Percentiles rank a stretch among this genome's conserved stretches.
Evolutionary conservation across 2,888 invertebrate species (phyloP).

Genomic region (Subacronicta megacephala): DNA sequence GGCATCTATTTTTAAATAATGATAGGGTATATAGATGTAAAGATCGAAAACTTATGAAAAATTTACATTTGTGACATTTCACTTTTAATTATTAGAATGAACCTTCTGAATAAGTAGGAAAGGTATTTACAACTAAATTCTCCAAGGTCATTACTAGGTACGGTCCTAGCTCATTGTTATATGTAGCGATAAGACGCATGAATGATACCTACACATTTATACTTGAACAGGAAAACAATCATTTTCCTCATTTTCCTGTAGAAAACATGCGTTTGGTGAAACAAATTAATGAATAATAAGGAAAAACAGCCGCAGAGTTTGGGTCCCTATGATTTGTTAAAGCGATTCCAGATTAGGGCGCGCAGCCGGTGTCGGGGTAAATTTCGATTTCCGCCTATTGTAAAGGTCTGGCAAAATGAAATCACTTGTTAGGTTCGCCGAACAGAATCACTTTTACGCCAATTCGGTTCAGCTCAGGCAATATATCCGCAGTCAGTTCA

Average conservation of each 20-base stretch:
- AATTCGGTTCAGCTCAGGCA: slow-evolving; percentile 68
- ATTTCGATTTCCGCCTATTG: slow-evolving; percentile 81
- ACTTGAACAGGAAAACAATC: slow-evolving; percentile 35
- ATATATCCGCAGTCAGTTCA: slow-evolving; percentile 66
- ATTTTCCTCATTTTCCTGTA: slow-evolving; percentile 40
- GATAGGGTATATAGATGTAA: no score
- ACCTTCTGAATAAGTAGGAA: no score
- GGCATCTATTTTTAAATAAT: no score
- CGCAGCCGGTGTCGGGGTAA: slow-evolving; percentile 71
- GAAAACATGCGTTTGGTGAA: slow-evolving; percentile 46
- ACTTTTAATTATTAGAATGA: no score
- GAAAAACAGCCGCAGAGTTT: slow-evolving; percentile 55
- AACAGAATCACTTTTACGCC: slow-evolving; percentile 80
- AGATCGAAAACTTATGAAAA: no score
- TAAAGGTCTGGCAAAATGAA: slow-evolving; percentile 74
- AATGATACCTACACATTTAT: slow-evolving; percentile 28
- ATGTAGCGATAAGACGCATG: slow-evolving; percentile 30
- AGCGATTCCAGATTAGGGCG: slow-evolving; percentile 72
- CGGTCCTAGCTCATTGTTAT: slow-evolving; percentile 22
- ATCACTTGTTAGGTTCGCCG: slow-evolving; percentile 74
- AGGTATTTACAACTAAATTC: no score
- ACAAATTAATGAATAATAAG: slow-evolving; percentile 52
- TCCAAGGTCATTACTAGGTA: slow-evolving; percentile 29
- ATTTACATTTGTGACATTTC: no score
- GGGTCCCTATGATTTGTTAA: slow-evolving; percentile 73